Conservation (phyloP, 2,113 vertebrate genomes). For the Zosterops hypoxanthus region DNA sequence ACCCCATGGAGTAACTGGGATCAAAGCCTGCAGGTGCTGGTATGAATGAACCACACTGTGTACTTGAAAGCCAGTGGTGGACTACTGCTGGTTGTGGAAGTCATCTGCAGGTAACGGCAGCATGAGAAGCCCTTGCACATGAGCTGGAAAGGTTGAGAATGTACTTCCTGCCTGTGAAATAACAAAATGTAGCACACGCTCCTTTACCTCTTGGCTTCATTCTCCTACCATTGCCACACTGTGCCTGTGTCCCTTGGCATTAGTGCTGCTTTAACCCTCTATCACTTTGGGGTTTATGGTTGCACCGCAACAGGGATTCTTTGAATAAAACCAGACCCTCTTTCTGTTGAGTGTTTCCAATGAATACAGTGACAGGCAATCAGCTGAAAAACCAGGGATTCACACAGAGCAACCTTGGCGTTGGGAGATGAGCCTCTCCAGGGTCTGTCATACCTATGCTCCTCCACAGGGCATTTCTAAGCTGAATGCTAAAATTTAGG, state of each 20-base stretch:
- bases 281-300: neutral
- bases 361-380: neutral
- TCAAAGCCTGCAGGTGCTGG: neutral
- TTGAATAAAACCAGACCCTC: neutral
- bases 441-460: neutral
- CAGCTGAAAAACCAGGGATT: neutral
- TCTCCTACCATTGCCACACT: neutral
- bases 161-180: neutral
- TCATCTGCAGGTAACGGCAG: neutral
- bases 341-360: conserved; percentile 19
- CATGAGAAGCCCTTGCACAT: neutral
- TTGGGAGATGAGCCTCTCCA: neutral
- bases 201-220: neutral
- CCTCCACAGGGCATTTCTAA: neutral
- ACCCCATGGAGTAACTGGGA: neutral
- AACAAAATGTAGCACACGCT: accelerated
- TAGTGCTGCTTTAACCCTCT: neutral
- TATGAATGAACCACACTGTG: neutral
- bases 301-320: neutral
- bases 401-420: neutral
- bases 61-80: neutral
- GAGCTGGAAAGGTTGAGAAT: neutral
- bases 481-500: neutral
- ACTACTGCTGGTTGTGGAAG: neutral
- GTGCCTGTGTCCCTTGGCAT: neutral